These are phyloP conservation scores for Lycocerus yunnanus DNA, from an alignment of 2,888 invertebrate genomes.

Conservation along the genomic window DNA sequence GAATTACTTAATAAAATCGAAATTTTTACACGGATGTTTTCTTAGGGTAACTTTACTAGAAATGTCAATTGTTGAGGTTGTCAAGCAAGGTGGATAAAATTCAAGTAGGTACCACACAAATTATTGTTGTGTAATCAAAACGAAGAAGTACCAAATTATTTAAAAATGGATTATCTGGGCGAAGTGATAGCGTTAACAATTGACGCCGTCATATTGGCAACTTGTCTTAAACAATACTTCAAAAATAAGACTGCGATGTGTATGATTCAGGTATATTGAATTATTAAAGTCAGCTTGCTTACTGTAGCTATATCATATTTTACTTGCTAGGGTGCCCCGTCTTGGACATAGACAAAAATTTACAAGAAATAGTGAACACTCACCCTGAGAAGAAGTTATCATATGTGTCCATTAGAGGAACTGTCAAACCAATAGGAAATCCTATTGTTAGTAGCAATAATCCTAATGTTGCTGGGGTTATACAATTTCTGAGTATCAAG, in stretches of 20 bases:
- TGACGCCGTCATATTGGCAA: slow-evolving; percentile 73
- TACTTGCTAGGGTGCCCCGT: slow-evolving; percentile 70
- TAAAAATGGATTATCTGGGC: slow-evolving; percentile 75
- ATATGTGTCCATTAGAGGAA: slow-evolving; percentile 77
- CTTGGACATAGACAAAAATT: slow-evolving; percentile 66
- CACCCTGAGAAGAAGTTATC: slow-evolving; percentile 68
- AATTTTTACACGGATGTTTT: background rate
- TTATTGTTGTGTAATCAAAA: slow-evolving; percentile 1
- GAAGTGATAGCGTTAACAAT: slow-evolving; percentile 76
- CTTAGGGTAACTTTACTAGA: background rate
- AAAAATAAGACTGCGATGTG: slow-evolving; percentile 74
- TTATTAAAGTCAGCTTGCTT: background rate
- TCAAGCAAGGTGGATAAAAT: background rate
- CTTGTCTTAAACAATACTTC: slow-evolving; percentile 75
- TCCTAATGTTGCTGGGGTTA: slow-evolving; percentile 73
- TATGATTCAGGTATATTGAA: slow-evolving; percentile 68
- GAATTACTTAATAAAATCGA: no score
- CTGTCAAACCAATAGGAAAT: slow-evolving; percentile 74
- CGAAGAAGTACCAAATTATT: background rate
- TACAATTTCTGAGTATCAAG: slow-evolving; percentile 79
- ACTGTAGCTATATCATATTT: background rate
- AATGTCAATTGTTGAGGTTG: background rate
- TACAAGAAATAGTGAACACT: slow-evolving; percentile 66
- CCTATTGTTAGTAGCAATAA: slow-evolving; percentile 77
- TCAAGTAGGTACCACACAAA: background rate